phyloP scores from a whole-genome alignment of 2,113 vertebrate genomes.

The Notiomystis cincta region DNA sequence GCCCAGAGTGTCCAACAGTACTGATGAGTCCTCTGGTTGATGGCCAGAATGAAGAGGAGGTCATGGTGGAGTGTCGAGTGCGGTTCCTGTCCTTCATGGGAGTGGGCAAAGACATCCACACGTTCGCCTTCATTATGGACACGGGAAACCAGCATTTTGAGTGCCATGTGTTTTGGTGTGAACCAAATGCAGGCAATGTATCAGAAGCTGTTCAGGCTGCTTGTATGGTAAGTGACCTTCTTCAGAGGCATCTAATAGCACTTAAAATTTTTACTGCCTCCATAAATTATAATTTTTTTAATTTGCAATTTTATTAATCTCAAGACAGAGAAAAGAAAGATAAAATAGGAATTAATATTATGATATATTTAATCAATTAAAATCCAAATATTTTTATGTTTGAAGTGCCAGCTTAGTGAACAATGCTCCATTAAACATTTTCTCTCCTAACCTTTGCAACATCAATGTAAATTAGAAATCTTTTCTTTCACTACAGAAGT shows the following conservation, averaged over 20 bases:
- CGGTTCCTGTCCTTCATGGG: slow-evolving; percentile 98
- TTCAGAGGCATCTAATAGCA: background rate
- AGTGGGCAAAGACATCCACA: slow-evolving; percentile 90
- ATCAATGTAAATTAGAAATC: background rate
- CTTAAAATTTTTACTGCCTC: background rate
- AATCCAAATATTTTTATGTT: background rate
- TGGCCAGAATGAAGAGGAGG: slow-evolving; percentile 85
- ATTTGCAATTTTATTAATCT: background rate
- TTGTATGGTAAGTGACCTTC: slow-evolving; percentile 85
- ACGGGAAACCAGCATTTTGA: slow-evolving; percentile 94
- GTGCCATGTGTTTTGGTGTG: slow-evolving; percentile 96
- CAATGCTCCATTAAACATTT: background rate
- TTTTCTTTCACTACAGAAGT: background rate
- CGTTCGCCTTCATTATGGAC: slow-evolving; percentile 98
- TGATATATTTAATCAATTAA: background rate
- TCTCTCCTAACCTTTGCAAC: background rate
- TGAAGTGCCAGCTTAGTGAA: background rate
- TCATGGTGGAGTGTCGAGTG: slow-evolving; percentile 92
- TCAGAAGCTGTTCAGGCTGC: slow-evolving; percentile 97
- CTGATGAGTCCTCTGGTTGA: background rate
- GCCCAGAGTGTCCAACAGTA: background rate
- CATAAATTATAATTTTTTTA: background rate
- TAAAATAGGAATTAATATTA: background rate
- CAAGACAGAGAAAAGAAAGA: background rate
- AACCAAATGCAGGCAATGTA: slow-evolving; percentile 90